Conservation (phyloP, 1,140 invertebrate genomes). For the Drosophila punjabiensis region DNA sequence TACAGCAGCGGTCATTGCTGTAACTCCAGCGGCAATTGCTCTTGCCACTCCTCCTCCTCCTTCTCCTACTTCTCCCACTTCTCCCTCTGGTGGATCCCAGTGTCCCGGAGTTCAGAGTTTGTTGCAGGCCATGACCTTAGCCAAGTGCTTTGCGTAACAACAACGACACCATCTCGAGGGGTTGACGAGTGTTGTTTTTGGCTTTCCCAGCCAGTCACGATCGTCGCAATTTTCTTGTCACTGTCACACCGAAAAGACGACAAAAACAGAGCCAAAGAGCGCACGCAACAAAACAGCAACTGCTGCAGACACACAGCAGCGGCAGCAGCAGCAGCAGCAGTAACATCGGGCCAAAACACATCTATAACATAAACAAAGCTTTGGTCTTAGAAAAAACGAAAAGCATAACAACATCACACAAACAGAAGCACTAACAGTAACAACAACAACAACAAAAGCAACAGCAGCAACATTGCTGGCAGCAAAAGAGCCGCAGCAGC, state of each 20-base stretch:
- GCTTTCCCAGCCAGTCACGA: slow-evolving; percentile 81
- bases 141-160: slow-evolving; percentile 73
- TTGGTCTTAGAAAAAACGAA: slow-evolving; percentile 17
- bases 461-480: not conserved
- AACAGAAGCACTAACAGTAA: slow-evolving; percentile 37
- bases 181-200: slow-evolving; percentile 57
- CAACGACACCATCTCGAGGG: slow-evolving; percentile 22
- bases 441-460: slow-evolving; percentile 17
- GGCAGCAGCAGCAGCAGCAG: slow-evolving; percentile 8
- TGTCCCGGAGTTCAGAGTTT: slow-evolving; percentile 7
- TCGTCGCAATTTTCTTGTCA: slow-evolving; percentile 78
- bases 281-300: slow-evolving; percentile 29
- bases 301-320: slow-evolving; percentile 19
- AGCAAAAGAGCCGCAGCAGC: slow-evolving; percentile 13
- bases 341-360: slow-evolving; percentile 55
- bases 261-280: slow-evolving; percentile 34
- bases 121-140: slow-evolving; percentile 60
- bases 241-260: slow-evolving; percentile 58
- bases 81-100: not conserved
- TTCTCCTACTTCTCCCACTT: not conserved
- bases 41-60: not conserved
- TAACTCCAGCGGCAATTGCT: slow-evolving; percentile 10
- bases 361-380: slow-evolving; percentile 65
- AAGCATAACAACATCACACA: slow-evolving; percentile 31
- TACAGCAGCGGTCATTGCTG: slow-evolving; percentile 17